Percentiles rank a stretch among this genome's conserved stretches.
Conservation (phyloP, 2,797 vertebrate species). For the Natrix natrix region DNA sequence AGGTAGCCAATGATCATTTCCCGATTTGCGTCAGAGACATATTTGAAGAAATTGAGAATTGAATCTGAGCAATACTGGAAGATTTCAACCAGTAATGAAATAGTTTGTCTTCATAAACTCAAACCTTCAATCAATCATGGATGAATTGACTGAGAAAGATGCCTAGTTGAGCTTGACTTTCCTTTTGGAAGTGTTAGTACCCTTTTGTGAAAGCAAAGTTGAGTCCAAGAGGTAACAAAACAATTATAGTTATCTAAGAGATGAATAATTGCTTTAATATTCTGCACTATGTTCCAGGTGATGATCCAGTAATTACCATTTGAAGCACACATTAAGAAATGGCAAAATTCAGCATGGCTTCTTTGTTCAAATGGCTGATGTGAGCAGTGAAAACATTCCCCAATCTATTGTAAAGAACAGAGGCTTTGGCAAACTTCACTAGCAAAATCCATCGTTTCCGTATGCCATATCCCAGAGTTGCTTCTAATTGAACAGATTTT, state of each 20-base stretch:
- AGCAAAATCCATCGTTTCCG: slow-evolving; percentile 18
- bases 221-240: slow-evolving; percentile 28
- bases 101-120: not conserved
- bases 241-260: not conserved
- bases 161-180: slow-evolving; percentile 5
- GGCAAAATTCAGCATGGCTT: slow-evolving; percentile 41
- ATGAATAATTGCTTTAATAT: slow-evolving; percentile 47
- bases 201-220: slow-evolving; percentile 14
- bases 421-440: slow-evolving; percentile 24
- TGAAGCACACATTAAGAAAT: slow-evolving; percentile 42
- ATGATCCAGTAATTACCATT: slow-evolving; percentile 52
- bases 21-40: not conserved
- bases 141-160: not conserved
- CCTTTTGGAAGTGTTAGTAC: not conserved
- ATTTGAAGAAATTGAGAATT: not conserved
- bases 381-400: slow-evolving; percentile 47
- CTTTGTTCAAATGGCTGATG: slow-evolving; percentile 43
- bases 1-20: not conserved
- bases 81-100: not conserved
- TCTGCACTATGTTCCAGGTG: slow-evolving; percentile 46
- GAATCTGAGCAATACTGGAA: not conserved
- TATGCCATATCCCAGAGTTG: slow-evolving; percentile 31
- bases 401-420: slow-evolving; percentile 17
- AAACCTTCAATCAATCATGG: slow-evolving; percentile 6
- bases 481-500: slow-evolving; percentile 27